Conservation (phyloP, 2,888 invertebrate species). For the Agonum fuliginosum region DNA sequence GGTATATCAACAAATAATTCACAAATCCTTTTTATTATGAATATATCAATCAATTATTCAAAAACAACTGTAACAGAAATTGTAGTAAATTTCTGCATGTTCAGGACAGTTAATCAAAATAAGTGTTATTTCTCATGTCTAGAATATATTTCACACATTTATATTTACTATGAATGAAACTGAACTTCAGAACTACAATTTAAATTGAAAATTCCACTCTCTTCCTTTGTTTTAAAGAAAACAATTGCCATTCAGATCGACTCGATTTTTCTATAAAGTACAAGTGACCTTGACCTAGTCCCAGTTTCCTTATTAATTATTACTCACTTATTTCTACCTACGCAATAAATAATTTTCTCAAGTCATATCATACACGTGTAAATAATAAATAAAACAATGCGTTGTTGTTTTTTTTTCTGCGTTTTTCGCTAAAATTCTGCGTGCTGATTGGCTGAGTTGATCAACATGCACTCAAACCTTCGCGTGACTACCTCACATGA, state of each 20-base stretch:
- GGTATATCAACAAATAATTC: too few species aligned
- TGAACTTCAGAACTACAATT: too few species aligned
- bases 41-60: too few species aligned
- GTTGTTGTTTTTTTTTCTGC: neutral
- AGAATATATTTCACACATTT: too few species aligned
- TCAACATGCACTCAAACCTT: constrained; percentile 6
- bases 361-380: constrained; percentile 14
- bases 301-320: constrained; percentile 33
- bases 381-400: constrained; percentile 1
- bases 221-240: neutral
- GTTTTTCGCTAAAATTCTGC: constrained; percentile 25
- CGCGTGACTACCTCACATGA: constrained; percentile 2
- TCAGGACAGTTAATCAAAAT: too few species aligned
- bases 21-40: too few species aligned
- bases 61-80: too few species aligned
- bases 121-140: too few species aligned
- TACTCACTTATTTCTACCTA: constrained; percentile 15
- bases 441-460: neutral
- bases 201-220: neutral
- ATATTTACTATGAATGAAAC: too few species aligned
- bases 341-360: constrained; percentile 2
- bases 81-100: too few species aligned
- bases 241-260: neutral
- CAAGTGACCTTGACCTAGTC: constrained; percentile 30
- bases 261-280: constrained; percentile 21